phyloP scores from a whole-genome alignment of 2,797 vertebrate species.

The Spondyliosoma cantharus region DNA sequence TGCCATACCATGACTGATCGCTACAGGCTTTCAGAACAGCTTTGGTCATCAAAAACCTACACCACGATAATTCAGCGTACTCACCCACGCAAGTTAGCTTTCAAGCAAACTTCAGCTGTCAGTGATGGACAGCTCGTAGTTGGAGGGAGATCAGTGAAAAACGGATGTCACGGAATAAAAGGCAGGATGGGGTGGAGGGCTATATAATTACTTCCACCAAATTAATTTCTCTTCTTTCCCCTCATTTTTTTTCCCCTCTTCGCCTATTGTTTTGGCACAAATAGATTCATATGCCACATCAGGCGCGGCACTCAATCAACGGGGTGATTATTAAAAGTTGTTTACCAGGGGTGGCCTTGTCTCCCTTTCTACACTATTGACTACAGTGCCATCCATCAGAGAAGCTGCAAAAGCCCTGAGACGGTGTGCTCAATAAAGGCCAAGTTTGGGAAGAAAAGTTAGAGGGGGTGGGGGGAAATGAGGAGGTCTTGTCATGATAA shows the following conservation, averaged over 20 bases:
- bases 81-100: constrained; percentile 31
- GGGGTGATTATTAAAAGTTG: constrained; percentile 80
- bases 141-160: constrained; percentile 46
- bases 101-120: constrained; percentile 52
- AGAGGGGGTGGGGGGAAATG: constrained; percentile 45
- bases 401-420: constrained; percentile 36
- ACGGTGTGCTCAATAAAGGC: constrained; percentile 37
- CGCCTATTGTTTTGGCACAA: constrained; percentile 61
- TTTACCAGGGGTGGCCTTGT: constrained; percentile 76
- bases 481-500: constrained; percentile 63
- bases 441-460: constrained; percentile 66
- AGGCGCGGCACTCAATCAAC: constrained; percentile 70
- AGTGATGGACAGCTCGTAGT: constrained; percentile 57
- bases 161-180: constrained; percentile 41
- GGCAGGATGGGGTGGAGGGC: constrained; percentile 25
- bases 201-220: constrained; percentile 73
- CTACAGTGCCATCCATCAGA: constrained; percentile 67
- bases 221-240: constrained; percentile 61
- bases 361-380: constrained; percentile 65
- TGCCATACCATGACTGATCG: constrained; percentile 69
- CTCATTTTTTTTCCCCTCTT: constrained; percentile 35
- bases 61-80: constrained; percentile 39
- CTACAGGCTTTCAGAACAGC: constrained; percentile 66
- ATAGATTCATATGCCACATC: constrained; percentile 67
- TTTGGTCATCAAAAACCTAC: constrained; percentile 71